A percentile compares a stretch with the other conserved stretches of the same genome.
Conservation (phyloP, 2,888 invertebrate genomes). For the Anarsia innoxiella region DNA sequence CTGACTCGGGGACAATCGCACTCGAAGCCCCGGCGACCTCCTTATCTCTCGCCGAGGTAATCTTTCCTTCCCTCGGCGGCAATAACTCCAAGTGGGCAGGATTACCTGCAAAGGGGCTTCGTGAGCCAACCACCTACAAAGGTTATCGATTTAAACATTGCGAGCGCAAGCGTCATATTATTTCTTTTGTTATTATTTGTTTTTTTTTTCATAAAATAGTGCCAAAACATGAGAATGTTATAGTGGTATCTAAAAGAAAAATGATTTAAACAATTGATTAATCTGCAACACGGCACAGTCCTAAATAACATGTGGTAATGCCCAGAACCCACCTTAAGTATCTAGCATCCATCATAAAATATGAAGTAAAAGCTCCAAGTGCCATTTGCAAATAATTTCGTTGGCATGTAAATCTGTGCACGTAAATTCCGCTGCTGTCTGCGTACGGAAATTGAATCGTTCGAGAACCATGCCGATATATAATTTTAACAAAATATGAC, state of each 20-base stretch:
- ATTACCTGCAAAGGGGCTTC: conserved; percentile 72
- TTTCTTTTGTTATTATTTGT: conserved; percentile 43
- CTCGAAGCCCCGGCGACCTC: conserved; percentile 73
- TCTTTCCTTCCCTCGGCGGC: conserved; percentile 75
- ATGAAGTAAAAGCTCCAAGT: conserved; percentile 54
- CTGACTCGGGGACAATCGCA: conserved; percentile 76
- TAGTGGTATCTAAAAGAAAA: too few relatives aligned
- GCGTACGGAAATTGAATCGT: conserved; percentile 72
- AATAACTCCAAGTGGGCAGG: conserved; percentile 75
- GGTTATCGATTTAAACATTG: conserved; percentile 71
- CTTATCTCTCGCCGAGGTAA: conserved; percentile 75
- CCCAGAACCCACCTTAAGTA: conserved; percentile 32
- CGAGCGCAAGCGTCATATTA: conserved; percentile 51
- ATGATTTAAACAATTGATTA: too few relatives aligned
- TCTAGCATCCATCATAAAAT: conserved; percentile 49
- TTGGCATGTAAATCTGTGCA: conserved; percentile 69
- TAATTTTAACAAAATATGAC: conserved; percentile 53
- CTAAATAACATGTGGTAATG: conserved; percentile 29
- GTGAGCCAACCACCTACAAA: conserved; percentile 68
- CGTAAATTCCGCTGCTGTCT: conserved; percentile 71
- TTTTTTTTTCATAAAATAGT: too few relatives aligned
- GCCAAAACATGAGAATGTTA: too few relatives aligned
- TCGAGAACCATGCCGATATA: conserved; percentile 64
- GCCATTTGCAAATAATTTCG: conserved; percentile 69
- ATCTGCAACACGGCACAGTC: too few relatives aligned